Base-by-base conservation (phyloP, 2,797 vertebrate genomes). In the Nyctalus aviator region DNA sequence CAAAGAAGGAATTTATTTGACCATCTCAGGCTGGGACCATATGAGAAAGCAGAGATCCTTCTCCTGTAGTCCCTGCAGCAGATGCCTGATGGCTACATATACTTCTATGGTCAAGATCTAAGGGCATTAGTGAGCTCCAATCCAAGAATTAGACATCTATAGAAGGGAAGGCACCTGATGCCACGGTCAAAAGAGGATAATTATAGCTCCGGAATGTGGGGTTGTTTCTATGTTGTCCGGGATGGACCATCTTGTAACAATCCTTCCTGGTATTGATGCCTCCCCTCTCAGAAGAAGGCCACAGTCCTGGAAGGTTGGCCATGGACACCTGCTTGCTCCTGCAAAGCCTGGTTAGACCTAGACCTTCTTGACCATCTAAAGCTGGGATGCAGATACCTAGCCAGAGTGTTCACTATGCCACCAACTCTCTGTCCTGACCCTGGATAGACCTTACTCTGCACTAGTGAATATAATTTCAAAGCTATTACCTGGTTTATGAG, bases 1-100 rank as follows among this genome's bases (percentile, higher is more conserved):
- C 27, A 93, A 69, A 62, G 69, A 72, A 50, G 17, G 48, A 68
- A 27, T 84, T 84, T 86, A 44, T 13, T 27, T 37, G 41, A 72
- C 3, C 9, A 10, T 6, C 5, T 59, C 2, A 37, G 17, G 8
- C 27, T 68, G 9, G 50, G 15, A 15, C 13, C 12, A 6, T 0
- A 3, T 13, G 35, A 50, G 18, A 25, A 50, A 20, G 48, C 44
- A 91, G 27, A 48, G 9, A 0, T 71, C 11, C 17, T 88, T 75
- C 11, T 27, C 6, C 25, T 72, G 50, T 1, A 30, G 44, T 44
- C 44, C 44, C 44, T 44, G 44, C 44, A 44, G 23, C 23, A 71
- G 57, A 37, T 75, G 10, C 37, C 17, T 91, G 48, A 21, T 89
- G 41, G 21, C 35, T 66, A 68, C 46, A 21, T 44, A n/a, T 17